Conservation (phyloP, 2,113 vertebrate species). For the Anarhynchus alexandrinus region DNA sequence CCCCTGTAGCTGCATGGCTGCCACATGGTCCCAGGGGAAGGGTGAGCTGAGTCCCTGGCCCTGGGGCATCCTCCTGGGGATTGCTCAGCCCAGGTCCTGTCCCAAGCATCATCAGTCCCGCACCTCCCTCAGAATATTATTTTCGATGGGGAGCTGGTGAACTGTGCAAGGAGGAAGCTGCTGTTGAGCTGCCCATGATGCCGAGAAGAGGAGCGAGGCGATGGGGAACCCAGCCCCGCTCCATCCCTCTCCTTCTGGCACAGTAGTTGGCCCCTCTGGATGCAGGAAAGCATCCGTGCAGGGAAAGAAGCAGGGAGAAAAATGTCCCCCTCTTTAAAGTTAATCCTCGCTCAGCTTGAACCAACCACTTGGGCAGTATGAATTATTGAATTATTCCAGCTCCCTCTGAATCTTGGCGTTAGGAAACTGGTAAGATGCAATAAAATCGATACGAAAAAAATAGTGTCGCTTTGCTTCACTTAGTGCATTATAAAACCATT, state of each 20-base stretch:
- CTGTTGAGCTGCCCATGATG: neutral
- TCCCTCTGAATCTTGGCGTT: slow-evolving; percentile 28
- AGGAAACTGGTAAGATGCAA: slow-evolving; percentile 30
- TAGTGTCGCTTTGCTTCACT: slow-evolving; percentile 48
- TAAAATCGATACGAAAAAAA: slow-evolving; percentile 52
- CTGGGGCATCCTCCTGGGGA: neutral
- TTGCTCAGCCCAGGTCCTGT: too few relatives aligned
- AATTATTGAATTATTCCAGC: slow-evolving; percentile 59
- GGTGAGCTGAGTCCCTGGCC: neutral
- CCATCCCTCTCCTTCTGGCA: neutral
- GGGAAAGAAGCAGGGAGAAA: neutral
- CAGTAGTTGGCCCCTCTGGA: neutral
- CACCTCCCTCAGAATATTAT: neutral
- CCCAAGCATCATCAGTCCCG: neutral
- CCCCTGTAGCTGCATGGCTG: fast-evolving
- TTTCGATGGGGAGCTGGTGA: neutral
- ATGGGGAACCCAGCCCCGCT: neutral
- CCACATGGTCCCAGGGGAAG: neutral
- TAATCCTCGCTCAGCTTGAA: neutral
- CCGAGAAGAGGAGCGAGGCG: neutral
- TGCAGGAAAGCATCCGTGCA: neutral
- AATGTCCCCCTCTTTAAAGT: neutral
- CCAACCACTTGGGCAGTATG: slow-evolving; percentile 18
- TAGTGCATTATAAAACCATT: slow-evolving; percentile 67
- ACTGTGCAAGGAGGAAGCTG: neutral